Evolutionary conservation across 2,797 vertebrate species (phyloP), one percentile per base, ranked within the genome.

Genomic region (Eurystomus glaucurus): DNA sequence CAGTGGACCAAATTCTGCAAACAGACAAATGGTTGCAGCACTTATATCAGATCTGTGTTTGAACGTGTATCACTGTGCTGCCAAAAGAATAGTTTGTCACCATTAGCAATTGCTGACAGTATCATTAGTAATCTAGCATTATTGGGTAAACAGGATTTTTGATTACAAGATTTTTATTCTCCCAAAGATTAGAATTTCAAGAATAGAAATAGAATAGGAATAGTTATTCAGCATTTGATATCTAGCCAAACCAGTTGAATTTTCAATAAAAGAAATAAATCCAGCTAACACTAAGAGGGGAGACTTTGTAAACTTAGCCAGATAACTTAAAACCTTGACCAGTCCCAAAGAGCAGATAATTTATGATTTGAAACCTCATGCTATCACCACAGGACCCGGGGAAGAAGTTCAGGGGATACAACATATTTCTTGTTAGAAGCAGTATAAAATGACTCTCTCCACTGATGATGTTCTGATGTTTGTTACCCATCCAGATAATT

Each of bases 401-500:
- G 84, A 96, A 85, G 83, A 75, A 85, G 65, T 68, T 96, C 80
- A 93, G 75, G 70, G 68, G 41, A 77, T 90, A 35, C 46, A 89
- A 58, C 37, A 33, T 74, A 80, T 76, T 95, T 95, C 74, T 87
- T 90, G 26, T 83, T 74, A 83, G 85, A 88, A 96, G 72, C 50
- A 69, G 43, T 46, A 68, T 58, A 41, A 95, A 88, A 71, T 75
- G 2, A 76, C 70, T 87, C 35, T 51, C 58, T 82, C 48, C 3
- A 0, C 69, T 80, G 68, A 77, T 90, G 82, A 78, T 2, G 46
- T 80, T 88, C 52, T 75, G 55, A 54, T 87, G 55, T 66, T 95
- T 96, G 84, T 93, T 94, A 89, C 46, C 80, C 74, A 84, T 94
- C 86, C 85, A 94, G 79, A 91, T 68, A 88, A 91, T 90, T 85